Evolutionary conservation across 35 echinoderm and acorn worm genomes (phyloP).

Genomic region (Ophioderma brevispina): DNA sequence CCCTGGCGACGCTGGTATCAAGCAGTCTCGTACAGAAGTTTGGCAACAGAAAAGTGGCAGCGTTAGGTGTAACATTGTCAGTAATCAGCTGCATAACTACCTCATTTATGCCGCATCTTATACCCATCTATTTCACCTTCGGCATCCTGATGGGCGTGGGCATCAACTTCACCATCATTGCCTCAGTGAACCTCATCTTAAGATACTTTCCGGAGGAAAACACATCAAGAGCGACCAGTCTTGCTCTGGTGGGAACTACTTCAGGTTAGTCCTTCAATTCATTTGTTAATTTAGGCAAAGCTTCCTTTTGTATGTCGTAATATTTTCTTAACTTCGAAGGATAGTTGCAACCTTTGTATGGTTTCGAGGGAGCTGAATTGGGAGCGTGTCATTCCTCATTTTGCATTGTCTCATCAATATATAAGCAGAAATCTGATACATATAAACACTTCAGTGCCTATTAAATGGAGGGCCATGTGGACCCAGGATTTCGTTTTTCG

Average conservation of each 20-base stretch:
- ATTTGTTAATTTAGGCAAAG: too few relatives aligned
- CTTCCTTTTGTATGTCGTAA: too few relatives aligned
- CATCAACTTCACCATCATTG: slow-evolving; percentile 83
- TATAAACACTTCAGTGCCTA: too few relatives aligned
- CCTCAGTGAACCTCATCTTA: slow-evolving; percentile 82
- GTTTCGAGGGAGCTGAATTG: too few relatives aligned
- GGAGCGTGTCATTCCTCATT: too few relatives aligned
- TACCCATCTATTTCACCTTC: slow-evolving; percentile 79
- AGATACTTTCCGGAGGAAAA: slow-evolving; percentile 80
- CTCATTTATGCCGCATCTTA: slow-evolving; percentile 57
- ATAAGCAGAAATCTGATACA: too few relatives aligned
- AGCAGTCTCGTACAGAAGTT: slow-evolving; percentile 70
- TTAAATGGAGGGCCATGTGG: too few relatives aligned
- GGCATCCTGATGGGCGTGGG: slow-evolving; percentile 73
- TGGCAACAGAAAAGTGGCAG: slow-evolving; percentile 47
- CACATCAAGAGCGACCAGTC: slow-evolving; percentile 79
- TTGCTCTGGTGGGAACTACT: slow-evolving; percentile 76
- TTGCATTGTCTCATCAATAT: too few relatives aligned
- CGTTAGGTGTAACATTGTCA: slow-evolving; percentile 74
- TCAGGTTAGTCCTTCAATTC: slow-evolving; percentile 59
- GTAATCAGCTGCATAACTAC: slow-evolving; percentile 52
- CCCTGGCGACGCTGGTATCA: slow-evolving; percentile 75
- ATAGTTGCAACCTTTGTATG: too few relatives aligned
- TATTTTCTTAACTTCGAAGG: too few relatives aligned
- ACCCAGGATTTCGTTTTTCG: too few relatives aligned